These are phyloP conservation scores for Chionodraco myersi DNA, from an alignment of 2,113 vertebrate genomes.

Conservation along the genomic window DNA sequence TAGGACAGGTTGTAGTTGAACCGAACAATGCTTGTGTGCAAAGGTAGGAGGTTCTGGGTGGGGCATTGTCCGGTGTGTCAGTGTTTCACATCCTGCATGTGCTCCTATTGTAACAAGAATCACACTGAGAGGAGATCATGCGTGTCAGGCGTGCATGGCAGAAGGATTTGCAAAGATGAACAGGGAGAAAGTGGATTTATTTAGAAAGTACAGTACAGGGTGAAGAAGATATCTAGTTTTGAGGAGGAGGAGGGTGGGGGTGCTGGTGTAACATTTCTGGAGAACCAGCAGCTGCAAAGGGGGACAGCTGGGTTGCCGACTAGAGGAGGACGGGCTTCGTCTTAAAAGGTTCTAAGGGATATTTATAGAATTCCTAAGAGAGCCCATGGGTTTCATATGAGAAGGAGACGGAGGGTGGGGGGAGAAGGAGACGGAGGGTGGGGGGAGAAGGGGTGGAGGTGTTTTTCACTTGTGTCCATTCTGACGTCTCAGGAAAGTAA, in stretches of 20 bases:
- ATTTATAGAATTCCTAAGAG: conserved; percentile 77
- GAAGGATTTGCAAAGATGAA: conserved; percentile 42
- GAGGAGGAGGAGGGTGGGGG: neutral
- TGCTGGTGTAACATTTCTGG: conserved; percentile 68
- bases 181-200: conserved; percentile 72
- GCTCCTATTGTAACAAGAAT: neutral
- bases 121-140: neutral
- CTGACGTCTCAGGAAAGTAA: conserved; percentile 1
- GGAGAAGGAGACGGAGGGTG: neutral
- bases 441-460: neutral
- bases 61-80: neutral
- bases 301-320: conserved; percentile 73
- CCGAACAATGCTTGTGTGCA: neutral
- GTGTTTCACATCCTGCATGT: neutral
- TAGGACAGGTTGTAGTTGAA: neutral
- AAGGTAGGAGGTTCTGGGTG: neutral
- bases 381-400: conserved; percentile 34
- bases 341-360: conserved; percentile 79
- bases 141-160: conserved; percentile 10
- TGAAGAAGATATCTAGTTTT: conserved; percentile 19
- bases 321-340: conserved; percentile 55
- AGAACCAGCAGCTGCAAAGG: conserved; percentile 73
- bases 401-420: neutral
- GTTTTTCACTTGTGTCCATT: conserved; percentile 24
- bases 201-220: conserved; percentile 67